Evolutionary conservation across 2,797 vertebrate genomes (phyloP).

Genomic region (Bovichtus diacanthus): DNA sequence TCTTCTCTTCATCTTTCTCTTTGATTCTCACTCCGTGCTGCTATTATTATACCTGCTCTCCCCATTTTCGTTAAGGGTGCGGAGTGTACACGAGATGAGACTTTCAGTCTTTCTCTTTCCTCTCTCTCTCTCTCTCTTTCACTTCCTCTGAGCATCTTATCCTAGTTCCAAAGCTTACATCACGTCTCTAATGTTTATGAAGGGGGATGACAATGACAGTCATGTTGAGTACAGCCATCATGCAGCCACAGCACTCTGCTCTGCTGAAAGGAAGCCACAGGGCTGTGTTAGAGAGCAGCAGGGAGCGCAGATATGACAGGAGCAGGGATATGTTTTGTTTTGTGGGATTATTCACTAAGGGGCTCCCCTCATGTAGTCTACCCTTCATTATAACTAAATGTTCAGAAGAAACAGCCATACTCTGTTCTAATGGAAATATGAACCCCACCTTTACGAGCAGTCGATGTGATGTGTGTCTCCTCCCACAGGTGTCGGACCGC

Average conservation of each 20-base stretch:
- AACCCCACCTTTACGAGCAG: background rate
- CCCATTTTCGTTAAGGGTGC: slow-evolving; percentile 44
- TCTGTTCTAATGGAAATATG: background rate
- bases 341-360: slow-evolving; percentile 30
- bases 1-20: slow-evolving; percentile 31
- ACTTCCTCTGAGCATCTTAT: slow-evolving; percentile 40
- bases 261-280: slow-evolving; percentile 44
- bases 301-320: slow-evolving; percentile 53
- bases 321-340: slow-evolving; percentile 49
- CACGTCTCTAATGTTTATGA: slow-evolving; percentile 64
- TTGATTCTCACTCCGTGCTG: slow-evolving; percentile 38
- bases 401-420: background rate
- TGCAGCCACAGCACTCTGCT: slow-evolving; percentile 51
- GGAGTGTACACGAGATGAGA: slow-evolving; percentile 49
- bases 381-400: background rate
- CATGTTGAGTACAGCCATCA: slow-evolving; percentile 63
- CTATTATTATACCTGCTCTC: slow-evolving; percentile 63
- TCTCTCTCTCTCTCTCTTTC: slow-evolving; percentile 16
- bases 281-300: slow-evolving; percentile 51
- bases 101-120: slow-evolving; percentile 33
- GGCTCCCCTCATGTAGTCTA: slow-evolving; percentile 21
- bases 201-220: slow-evolving; percentile 61
- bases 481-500: slow-evolving; percentile 93
- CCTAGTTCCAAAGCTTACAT: slow-evolving; percentile 56
- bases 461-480: slow-evolving; percentile 21